Conservation (phyloP, 2,888 invertebrate genomes). For the Drosophila meridionalis region DNA sequence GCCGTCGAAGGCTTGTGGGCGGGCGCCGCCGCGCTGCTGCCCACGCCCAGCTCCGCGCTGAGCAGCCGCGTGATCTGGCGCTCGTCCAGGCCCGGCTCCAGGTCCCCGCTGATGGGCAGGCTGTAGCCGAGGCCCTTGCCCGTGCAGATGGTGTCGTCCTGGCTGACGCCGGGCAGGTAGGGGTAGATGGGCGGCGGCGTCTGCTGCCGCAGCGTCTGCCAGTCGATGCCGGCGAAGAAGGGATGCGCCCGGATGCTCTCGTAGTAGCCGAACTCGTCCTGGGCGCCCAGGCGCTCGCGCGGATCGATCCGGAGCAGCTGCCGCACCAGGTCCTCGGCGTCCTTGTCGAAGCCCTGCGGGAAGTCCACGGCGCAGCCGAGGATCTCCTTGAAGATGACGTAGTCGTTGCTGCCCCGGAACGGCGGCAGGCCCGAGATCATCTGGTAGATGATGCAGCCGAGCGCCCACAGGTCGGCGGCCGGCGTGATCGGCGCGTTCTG, state of each 20-base stretch:
- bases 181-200: conserved; percentile 93
- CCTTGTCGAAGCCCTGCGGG: conserved; percentile 94
- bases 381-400: conserved; percentile 98
- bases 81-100: conserved; percentile 95
- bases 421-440: conserved; percentile 97
- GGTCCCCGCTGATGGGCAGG: conserved; percentile 88
- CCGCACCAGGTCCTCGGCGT: conserved; percentile 94
- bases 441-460: conserved; percentile 98
- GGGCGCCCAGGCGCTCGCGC: conserved; percentile 92
- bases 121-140: conserved; percentile 86
- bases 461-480: conserved; percentile 97
- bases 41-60: conserved; percentile 88
- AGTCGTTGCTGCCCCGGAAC: conserved; percentile 96
- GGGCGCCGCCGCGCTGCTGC: conserved; percentile 67
- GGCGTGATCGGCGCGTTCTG: conserved; percentile 91
- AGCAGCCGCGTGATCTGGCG: conserved; percentile 91
- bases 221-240: conserved; percentile 94
- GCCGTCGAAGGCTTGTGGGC: conserved; percentile 64
- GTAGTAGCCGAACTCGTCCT: conserved; percentile 89
- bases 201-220: conserved; percentile 91
- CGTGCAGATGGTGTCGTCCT: conserved; percentile 88
- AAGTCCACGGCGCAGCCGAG: conserved; percentile 95
- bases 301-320: conserved; percentile 94
- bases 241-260: conserved; percentile 93
- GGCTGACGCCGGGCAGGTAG: conserved; percentile 90